Evolutionary conservation across 2,113 vertebrate genomes (phyloP).

Genomic region (Eurystomus gularis): DNA sequence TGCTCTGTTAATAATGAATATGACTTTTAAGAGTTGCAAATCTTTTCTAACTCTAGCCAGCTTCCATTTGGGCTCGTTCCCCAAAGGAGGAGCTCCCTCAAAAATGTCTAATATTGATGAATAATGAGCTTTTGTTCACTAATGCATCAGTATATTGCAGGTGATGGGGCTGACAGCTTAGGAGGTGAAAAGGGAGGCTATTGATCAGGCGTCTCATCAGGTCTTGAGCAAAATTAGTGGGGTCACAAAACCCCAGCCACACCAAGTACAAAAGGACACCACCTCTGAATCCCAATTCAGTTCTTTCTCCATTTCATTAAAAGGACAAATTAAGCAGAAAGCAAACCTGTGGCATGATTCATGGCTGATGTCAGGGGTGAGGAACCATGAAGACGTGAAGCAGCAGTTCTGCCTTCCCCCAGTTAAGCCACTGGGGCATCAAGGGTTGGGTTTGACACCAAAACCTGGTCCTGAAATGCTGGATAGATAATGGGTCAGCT

Average conservation of each 20-base stretch:
- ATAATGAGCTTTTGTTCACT: not conserved
- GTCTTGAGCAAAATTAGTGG: not conserved
- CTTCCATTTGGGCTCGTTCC: not conserved
- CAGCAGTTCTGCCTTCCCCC: not conserved
- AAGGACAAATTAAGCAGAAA: not conserved
- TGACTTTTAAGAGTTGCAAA: not conserved
- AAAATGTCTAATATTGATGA: not conserved
- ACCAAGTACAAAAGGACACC: not conserved
- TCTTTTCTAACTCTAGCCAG: not conserved
- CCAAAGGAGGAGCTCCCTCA: not conserved
- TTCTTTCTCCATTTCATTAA: not conserved
- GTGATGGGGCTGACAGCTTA: not conserved
- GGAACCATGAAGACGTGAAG: not conserved
- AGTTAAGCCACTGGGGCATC: not conserved
- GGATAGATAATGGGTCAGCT: not conserved
- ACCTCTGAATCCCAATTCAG: not conserved
- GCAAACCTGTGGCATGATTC: not conserved
- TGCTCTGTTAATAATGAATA: slow-evolving; percentile 22
- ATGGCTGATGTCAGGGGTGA: not conserved
- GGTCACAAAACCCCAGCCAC: not conserved
- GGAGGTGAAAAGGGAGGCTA: not conserved
- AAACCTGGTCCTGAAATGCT: not conserved
- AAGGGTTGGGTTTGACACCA: not conserved
- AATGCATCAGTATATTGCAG: not conserved
- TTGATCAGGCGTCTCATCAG: not conserved